Conservation (phyloP, 92 coral and sea anemone species). For the Siderastrea siderea region DNA sequence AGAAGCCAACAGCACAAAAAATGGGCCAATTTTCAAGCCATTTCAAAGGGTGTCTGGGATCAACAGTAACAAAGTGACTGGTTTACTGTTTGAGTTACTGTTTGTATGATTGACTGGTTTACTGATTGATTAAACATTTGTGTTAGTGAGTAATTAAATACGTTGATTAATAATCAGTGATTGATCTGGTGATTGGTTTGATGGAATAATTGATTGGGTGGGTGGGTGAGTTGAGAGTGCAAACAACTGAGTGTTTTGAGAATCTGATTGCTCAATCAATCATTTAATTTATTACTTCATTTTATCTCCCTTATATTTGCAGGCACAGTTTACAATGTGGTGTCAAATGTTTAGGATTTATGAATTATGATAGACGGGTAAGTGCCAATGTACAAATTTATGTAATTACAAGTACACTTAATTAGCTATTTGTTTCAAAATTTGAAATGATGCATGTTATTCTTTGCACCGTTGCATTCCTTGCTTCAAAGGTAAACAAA, state of each 20-base stretch:
- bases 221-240: neutral
- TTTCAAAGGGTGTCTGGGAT: no score
- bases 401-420: neutral
- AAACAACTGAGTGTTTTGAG: neutral
- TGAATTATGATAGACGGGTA: conserved; percentile 97
- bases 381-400: conserved; percentile 28
- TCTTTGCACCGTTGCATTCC: no score
- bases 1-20: no score
- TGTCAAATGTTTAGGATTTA: conserved; percentile 88
- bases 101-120: neutral
- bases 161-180: neutral
- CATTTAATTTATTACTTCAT: no score
- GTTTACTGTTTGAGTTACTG: neutral
- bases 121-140: neutral
- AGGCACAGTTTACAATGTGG: conserved; percentile 99
- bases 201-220: neutral
- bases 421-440: no score
- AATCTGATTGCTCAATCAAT: neutral
- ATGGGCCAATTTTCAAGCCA: no score
- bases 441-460: no score
- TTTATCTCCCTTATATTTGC: neutral
- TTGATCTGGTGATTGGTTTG: neutral
- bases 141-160: no score
- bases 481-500: no score
- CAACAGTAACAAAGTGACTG: no score